Evolutionary conservation across 2,888 invertebrate species (phyloP).

Genomic region (Acleris emargana): DNA sequence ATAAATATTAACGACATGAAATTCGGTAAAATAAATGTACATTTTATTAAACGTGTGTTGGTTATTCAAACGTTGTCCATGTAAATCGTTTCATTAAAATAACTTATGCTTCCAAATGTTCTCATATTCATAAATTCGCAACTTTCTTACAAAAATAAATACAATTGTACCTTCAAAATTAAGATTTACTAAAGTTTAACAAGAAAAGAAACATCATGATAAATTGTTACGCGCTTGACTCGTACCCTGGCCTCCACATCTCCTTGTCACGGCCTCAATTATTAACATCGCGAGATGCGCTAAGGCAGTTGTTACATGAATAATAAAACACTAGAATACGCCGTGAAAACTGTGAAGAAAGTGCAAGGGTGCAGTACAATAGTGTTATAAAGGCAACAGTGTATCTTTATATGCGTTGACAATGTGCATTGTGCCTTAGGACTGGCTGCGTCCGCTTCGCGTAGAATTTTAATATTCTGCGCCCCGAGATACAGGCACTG

Average conservation of each 20-base stretch:
- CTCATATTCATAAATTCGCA: neutral
- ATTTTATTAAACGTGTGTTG: no score
- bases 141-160: neutral
- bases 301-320: constrained; percentile 76
- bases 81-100: no score
- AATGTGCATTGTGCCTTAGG: constrained; percentile 76
- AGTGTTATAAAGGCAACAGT: constrained; percentile 77
- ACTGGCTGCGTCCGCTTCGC: constrained; percentile 41
- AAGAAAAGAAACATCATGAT: constrained; percentile 46
- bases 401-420: constrained; percentile 78
- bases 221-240: constrained; percentile 48
- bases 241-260: constrained; percentile 51
- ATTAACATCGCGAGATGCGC: constrained; percentile 72
- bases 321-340: constrained; percentile 76
- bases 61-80: no score
- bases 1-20: no score
- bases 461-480: constrained; percentile 56
- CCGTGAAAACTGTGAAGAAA: constrained; percentile 74
- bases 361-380: constrained; percentile 76
- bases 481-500: constrained; percentile 48
- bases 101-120: no score
- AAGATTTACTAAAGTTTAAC: constrained; percentile 8
- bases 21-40: no score
- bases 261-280: constrained; percentile 73
- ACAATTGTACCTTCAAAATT: neutral